Conservation (phyloP, 2,888 invertebrate genomes). For the Athalia circularis region DNA sequence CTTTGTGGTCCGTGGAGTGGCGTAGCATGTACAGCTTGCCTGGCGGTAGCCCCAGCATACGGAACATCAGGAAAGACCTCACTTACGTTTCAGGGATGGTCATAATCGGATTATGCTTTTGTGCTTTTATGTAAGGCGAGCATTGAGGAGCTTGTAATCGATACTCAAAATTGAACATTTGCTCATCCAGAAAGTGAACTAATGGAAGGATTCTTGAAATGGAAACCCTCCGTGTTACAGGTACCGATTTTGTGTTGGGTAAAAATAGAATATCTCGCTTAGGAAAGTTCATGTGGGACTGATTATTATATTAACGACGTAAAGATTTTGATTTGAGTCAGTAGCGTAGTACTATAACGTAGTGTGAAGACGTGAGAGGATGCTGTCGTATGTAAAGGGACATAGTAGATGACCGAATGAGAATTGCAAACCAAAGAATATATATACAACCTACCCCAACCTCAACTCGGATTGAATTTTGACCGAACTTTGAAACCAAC, state of each 20-base stretch:
- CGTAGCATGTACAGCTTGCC: conserved; percentile 64
- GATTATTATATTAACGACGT: too few relatives aligned
- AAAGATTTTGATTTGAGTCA: too few relatives aligned
- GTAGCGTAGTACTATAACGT: too few relatives aligned
- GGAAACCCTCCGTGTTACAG: neutral
- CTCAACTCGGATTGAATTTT: too few relatives aligned
- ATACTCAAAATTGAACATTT: neutral
- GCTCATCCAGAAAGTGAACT: neutral
- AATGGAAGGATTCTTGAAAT: neutral
- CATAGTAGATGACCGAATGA: too few relatives aligned
- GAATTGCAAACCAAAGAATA: too few relatives aligned
- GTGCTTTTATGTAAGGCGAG: conserved; percentile 61
- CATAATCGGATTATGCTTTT: conserved; percentile 67
- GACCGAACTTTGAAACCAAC: too few relatives aligned
- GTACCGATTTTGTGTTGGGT: neutral
- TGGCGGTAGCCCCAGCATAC: conserved; percentile 57
- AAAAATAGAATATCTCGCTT: neutral
- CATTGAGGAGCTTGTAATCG: conserved; percentile 19
- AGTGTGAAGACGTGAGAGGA: too few relatives aligned
- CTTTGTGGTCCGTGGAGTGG: conserved; percentile 75
- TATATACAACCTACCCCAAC: too few relatives aligned
- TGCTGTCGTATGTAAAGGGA: too few relatives aligned
- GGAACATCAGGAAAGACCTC: conserved; percentile 66
- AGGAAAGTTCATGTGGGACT: neutral
- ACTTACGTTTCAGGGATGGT: conserved; percentile 67